These are phyloP conservation scores for Bhutanitis thaidina DNA, from an alignment of 2,888 invertebrate genomes.

Conservation along the genomic window DNA sequence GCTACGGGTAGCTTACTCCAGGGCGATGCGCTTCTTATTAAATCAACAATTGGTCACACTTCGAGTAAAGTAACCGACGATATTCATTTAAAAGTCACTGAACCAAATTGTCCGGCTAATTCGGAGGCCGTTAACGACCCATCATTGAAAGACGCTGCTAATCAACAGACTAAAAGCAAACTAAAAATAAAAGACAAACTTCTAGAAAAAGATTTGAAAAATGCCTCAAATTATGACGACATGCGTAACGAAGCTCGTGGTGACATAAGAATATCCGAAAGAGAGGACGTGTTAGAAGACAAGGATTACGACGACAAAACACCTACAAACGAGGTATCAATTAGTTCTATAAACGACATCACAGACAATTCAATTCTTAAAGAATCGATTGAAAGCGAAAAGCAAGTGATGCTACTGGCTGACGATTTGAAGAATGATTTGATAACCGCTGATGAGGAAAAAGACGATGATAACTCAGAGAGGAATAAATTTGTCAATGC, in stretches of 20 bases:
- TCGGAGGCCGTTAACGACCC: constrained; percentile 34
- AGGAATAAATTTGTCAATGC: constrained; percentile 74
- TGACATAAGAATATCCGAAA: constrained; percentile 44
- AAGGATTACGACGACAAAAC: constrained; percentile 66
- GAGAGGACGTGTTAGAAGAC: constrained; percentile 51
- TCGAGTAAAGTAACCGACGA: constrained; percentile 54
- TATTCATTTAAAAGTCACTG: constrained; percentile 48
- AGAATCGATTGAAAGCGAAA: constrained; percentile 73
- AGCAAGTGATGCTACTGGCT: constrained; percentile 61
- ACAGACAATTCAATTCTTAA: constrained; percentile 71
- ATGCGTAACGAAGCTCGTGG: constrained; percentile 48
- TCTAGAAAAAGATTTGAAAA: constrained; percentile 61
- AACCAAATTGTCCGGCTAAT: constrained; percentile 32
- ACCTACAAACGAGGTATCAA: constrained; percentile 72
- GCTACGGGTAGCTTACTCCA: constrained; percentile 63
- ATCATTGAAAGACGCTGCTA: constrained; percentile 36
- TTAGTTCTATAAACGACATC: constrained; percentile 71
- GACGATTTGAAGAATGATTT: constrained; percentile 75
- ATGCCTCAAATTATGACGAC: constrained; percentile 58
- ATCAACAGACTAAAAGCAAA: constrained; percentile 49
- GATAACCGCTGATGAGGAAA: constrained; percentile 73
- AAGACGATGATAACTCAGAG: constrained; percentile 74
- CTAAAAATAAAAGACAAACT: constrained; percentile 56
- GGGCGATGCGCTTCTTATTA: constrained; percentile 66
- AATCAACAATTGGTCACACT: constrained; percentile 58